Evolutionary conservation across 37 sponge, comb jelly and placozoan species (phyloP), one percentile per base, ranked within the genome.

Genomic region (Crambe crambe): DNA sequence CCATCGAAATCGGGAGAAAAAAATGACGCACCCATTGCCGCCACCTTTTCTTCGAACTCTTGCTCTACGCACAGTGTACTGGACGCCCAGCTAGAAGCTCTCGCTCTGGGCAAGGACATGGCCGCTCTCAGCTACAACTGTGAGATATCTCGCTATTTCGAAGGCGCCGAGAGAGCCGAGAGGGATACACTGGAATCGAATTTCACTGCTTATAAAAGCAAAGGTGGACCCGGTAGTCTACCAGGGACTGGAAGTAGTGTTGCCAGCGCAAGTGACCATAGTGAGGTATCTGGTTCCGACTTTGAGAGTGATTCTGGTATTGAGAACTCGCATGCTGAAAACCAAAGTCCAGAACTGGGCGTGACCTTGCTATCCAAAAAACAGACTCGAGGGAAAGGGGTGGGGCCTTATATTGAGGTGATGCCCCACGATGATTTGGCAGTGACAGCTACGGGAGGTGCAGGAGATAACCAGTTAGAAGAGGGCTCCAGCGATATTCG

Each of bases 241-340:
- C 42, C 40, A 25, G 70, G 42, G 2, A 65, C 66, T 30, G 66
- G 66, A 17, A 65, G 66, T 30, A 65, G 66, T 30, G 31, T 30
- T 31, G 66, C 66, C 10, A 65, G 66, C 30, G 66, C 66, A 31
- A 65, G 66, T 65, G 70, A 70, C 70, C 41, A 70, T 42, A 70
- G 42, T 42, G 41, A 39, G 42, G 41, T 70, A 2, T 70, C 63
- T 61, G 25, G 63, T 61, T 61, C 70, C 12, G 70, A 70, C n/a
- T 42, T 70, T 70, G 70, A 70, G 15, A 42, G 42, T 42, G 70
- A 70, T 23, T 42, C 42, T 40, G 70, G 70, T 22, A 42, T 70
- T 40, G 70, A 70, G 42, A 70, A 23, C n/a, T 39, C 70, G 3
- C 70, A 70, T 23, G 35, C 35, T 5, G 70, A 70, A 3, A 12